Evolutionary conservation across 2,113 vertebrate species (phyloP).

Genomic region (Lagenorhynchus albirostris): DNA sequence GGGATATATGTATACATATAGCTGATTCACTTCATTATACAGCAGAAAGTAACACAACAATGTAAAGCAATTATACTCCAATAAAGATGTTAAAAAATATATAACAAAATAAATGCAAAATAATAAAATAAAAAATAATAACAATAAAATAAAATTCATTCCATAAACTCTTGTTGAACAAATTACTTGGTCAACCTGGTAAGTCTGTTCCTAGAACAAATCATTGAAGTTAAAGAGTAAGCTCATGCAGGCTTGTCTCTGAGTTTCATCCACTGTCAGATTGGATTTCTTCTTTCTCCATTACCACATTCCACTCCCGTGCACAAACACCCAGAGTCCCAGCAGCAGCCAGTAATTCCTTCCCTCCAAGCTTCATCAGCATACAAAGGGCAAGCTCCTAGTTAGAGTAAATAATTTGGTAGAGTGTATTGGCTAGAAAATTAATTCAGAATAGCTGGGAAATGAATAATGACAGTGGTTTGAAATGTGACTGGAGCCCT

Average conservation of each 20-base stretch:
- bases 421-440: background rate
- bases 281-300: background rate
- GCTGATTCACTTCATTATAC: too few relatives aligned
- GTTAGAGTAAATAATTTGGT: constrained; percentile 44
- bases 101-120: too few relatives aligned
- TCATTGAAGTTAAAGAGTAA: background rate
- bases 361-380: background rate
- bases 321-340: background rate
- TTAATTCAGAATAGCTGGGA: constrained; percentile 30
- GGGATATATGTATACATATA: too few relatives aligned
- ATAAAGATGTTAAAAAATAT: too few relatives aligned
- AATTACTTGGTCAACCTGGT: background rate
- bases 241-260: background rate
- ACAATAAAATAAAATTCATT: background rate
- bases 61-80: too few relatives aligned
- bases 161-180: constrained; percentile 8
- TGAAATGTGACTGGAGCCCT: constrained; percentile 6
- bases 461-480: constrained; percentile 22
- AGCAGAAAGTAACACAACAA: too few relatives aligned
- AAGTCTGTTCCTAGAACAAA: background rate
- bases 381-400: background rate
- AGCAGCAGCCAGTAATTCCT: background rate
- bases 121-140: too few relatives aligned
- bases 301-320: background rate
- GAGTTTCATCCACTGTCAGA: background rate